A percentile compares a stretch with the other conserved stretches of the same genome.
Conservation (phyloP, 1,140 invertebrate species). For the Drosophila tsacasi region DNA sequence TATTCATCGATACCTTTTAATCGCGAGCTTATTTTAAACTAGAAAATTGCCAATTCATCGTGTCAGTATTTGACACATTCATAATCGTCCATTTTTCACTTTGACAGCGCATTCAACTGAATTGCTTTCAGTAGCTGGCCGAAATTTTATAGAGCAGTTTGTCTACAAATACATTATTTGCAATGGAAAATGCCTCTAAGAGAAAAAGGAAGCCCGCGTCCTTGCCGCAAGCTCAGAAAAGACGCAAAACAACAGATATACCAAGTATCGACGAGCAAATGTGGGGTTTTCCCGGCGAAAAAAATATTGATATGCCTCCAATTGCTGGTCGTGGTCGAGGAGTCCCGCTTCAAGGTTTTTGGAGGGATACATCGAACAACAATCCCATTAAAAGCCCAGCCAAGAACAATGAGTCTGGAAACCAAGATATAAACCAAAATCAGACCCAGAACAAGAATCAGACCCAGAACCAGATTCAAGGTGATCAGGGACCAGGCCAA, state of each 20-base stretch:
- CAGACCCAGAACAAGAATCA: conserved; percentile 16
- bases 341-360: too few species aligned
- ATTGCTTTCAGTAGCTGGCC: neutral
- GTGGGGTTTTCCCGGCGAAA: too few species aligned
- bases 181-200: conserved; percentile 58
- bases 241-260: conserved; percentile 56
- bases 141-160: conserved; percentile 3
- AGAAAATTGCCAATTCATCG: too few species aligned
- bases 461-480: neutral
- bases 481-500: too few species aligned
- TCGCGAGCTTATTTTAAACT: too few species aligned
- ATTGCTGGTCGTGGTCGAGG: too few species aligned
- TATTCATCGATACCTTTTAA: too few species aligned
- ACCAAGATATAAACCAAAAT: conserved; percentile 29
- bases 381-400: too few species aligned
- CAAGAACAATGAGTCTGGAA: conserved; percentile 47
- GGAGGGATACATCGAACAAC: too few species aligned
- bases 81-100: neutral
- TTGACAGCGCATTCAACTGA: conserved; percentile 1
- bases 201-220: conserved; percentile 42
- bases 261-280: conserved; percentile 51
- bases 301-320: too few species aligned
- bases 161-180: neutral
- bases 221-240: conserved; percentile 51
- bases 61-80: too few species aligned